Conservation (phyloP, 64 coral and sea anemone genomes). For the Porites lutea region DNA sequence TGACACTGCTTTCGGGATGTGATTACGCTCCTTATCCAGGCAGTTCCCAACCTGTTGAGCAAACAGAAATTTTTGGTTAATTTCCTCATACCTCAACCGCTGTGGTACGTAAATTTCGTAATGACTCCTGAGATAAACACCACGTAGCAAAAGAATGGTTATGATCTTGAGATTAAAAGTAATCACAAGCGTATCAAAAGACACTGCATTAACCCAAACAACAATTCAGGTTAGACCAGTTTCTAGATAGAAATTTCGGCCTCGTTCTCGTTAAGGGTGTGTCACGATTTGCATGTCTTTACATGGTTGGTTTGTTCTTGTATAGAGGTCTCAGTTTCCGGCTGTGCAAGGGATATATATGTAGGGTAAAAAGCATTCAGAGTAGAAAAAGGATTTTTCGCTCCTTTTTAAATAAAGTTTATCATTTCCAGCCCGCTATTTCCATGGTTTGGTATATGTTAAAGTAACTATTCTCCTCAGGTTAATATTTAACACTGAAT, state of each 20-base stretch:
- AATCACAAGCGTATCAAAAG: too few species aligned
- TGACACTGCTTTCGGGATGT: too few species aligned
- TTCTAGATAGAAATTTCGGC: not conserved
- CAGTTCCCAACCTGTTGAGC: not conserved
- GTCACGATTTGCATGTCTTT: too few species aligned
- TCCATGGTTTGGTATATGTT: too few species aligned
- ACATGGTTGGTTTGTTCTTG: not conserved
- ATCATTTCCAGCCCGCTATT: too few species aligned
- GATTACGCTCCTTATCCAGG: not conserved
- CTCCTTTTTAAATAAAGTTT: too few species aligned
- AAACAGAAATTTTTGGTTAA: not conserved
- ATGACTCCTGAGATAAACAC: not conserved
- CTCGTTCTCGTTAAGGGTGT: not conserved
- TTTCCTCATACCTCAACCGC: not conserved
- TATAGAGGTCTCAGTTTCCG: not conserved
- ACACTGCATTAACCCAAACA: not conserved
- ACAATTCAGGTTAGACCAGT: constrained; percentile 1
- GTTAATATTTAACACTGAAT: too few species aligned
- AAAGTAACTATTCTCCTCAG: too few species aligned
- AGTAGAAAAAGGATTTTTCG: too few species aligned
- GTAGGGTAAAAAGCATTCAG: too few species aligned
- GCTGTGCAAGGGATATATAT: not conserved
- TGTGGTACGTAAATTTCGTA: too few species aligned
- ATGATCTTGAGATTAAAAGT: not conserved
- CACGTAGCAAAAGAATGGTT: not conserved